These are phyloP conservation scores for Pterois miles DNA, from an alignment of 2,797 vertebrate species.

Conservation along the genomic window DNA sequence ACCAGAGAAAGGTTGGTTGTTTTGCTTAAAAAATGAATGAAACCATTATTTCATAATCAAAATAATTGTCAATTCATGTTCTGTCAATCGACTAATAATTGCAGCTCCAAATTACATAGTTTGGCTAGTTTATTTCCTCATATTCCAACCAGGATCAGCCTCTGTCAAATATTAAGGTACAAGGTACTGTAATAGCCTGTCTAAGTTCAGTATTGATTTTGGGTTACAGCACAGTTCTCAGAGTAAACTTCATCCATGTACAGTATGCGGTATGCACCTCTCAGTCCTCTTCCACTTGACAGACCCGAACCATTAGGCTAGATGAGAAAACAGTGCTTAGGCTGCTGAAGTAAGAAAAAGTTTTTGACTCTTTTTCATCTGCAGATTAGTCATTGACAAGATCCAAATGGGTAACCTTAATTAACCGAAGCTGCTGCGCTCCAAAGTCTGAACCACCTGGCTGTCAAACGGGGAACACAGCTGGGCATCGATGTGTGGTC, in stretches of 20 bases:
- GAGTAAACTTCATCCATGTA: constrained; percentile 54
- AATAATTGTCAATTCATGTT: background rate
- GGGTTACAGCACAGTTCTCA: constrained; percentile 39
- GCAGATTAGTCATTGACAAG: constrained; percentile 63
- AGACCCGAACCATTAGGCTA: constrained; percentile 30
- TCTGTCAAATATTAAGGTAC: constrained; percentile 71
- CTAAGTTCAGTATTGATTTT: constrained; percentile 72
- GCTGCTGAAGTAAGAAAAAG: constrained; percentile 19
- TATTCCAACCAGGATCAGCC: constrained; percentile 25
- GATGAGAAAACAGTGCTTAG: constrained; percentile 34
- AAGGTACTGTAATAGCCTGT: constrained; percentile 66
- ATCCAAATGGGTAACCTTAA: constrained; percentile 65
- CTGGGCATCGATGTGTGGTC: constrained; percentile 47
- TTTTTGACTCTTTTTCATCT: constrained; percentile 45
- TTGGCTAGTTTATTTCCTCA: constrained; percentile 31
- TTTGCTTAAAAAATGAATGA: background rate
- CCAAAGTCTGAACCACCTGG: constrained; percentile 62
- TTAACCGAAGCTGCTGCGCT: constrained; percentile 58
- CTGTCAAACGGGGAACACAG: constrained; percentile 58
- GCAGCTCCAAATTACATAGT: background rate
- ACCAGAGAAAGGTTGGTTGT: background rate
- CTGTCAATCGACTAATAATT: background rate
- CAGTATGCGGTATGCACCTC: constrained; percentile 2
- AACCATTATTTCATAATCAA: background rate
- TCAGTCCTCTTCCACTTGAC: constrained; percentile 48